phyloP scores from a whole-genome alignment of 2,888 invertebrate genomes.

The Cartodere bifasciata region DNA sequence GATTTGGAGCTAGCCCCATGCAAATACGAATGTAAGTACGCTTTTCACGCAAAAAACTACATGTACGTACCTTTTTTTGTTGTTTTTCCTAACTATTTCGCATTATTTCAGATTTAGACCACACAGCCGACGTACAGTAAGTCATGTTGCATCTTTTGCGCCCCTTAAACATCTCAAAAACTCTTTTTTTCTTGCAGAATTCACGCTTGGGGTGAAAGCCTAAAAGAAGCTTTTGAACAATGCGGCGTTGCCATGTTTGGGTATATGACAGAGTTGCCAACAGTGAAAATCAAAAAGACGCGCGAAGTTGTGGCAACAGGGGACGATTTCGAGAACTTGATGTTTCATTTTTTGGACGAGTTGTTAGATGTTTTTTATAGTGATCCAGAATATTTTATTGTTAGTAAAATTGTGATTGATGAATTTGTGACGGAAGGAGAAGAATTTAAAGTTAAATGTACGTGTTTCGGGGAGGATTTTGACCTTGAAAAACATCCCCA shows the following conservation, averaged over 20 bases:
- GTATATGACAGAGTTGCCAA: slow-evolving; percentile 88
- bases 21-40: slow-evolving; percentile 71
- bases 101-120: slow-evolving; percentile 72
- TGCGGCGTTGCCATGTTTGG: slow-evolving; percentile 93
- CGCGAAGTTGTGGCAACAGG: slow-evolving; percentile 78
- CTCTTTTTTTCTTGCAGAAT: slow-evolving; percentile 43
- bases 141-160: slow-evolving; percentile 41
- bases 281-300: slow-evolving; percentile 67
- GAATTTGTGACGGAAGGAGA: slow-evolving; percentile 63
- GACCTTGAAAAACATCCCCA: slow-evolving; percentile 87
- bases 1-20: slow-evolving; percentile 50
- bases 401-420: slow-evolving; percentile 73
- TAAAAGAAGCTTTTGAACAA: slow-evolving; percentile 89
- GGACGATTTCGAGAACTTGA: slow-evolving; percentile 74
- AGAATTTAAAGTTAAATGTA: slow-evolving; percentile 68
- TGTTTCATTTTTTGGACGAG: slow-evolving; percentile 92
- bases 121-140: slow-evolving; percentile 98
- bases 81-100: slow-evolving; percentile 8
- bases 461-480: slow-evolving; percentile 90
- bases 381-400: slow-evolving; percentile 82
- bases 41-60: slow-evolving; percentile 4
- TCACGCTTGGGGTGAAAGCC: slow-evolving; percentile 81
- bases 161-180: slow-evolving; percentile 3
- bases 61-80: slow-evolving; percentile 3
- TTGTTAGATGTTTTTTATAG: slow-evolving; percentile 83